A percentile compares a stretch with the other conserved stretches of the same genome.
Conservation (phyloP, 2,113 vertebrate genomes). For the Nothoprocta pentlandii region DNA sequence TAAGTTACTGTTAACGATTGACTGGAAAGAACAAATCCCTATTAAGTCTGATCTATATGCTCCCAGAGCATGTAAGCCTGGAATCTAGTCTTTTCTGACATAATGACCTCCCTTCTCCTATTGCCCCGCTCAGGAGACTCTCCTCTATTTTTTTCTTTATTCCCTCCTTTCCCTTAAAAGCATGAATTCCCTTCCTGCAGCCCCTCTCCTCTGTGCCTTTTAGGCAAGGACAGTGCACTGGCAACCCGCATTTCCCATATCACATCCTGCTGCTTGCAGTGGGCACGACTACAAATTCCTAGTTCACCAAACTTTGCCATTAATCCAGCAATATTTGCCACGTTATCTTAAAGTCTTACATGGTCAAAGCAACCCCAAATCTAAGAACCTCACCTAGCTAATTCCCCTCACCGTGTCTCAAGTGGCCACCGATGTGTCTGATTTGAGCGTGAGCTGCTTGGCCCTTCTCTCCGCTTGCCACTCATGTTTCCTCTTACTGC, state of each 20-base stretch:
- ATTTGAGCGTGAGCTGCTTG: not conserved
- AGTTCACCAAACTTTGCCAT: not conserved
- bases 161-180: not conserved
- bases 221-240: not conserved
- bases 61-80: not conserved
- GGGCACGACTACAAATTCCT: not conserved
- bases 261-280: fast-evolving
- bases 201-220: not conserved
- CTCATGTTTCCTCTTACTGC: not conserved
- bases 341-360: not conserved
- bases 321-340: not conserved
- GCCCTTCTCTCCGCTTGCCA: fast-evolving
- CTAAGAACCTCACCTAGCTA: not conserved
- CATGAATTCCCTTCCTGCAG: not conserved
- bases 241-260: not conserved
- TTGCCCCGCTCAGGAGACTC: not conserved
- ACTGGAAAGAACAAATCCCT: not conserved
- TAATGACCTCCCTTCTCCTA: not conserved
- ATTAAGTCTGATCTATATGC: fast-evolving
- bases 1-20: not conserved
- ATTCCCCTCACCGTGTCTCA: not conserved
- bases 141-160: not conserved
- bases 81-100: not conserved
- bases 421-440: fast-evolving
- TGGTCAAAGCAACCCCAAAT: no score